phyloP scores from a whole-genome alignment of 2,113 vertebrate genomes.

The Benitochromis conjunctus region DNA sequence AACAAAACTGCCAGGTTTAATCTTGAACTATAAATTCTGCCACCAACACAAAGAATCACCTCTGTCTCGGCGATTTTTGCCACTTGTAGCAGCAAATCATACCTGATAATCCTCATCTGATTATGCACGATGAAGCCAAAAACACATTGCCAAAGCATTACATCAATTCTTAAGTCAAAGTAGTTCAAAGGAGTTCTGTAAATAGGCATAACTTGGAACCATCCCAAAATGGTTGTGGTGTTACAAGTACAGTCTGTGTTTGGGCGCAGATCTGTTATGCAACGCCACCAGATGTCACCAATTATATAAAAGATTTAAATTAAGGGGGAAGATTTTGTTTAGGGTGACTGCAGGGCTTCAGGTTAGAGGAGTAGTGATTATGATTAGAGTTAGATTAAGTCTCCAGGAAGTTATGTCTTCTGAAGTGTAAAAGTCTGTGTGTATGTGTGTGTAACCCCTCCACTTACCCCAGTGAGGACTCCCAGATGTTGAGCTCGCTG shows the following conservation, averaged over 20 bases:
- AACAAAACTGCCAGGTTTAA: neutral
- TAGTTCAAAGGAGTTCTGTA: neutral
- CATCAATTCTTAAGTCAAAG: neutral
- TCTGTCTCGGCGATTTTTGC: neutral
- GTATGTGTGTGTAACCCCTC: neutral
- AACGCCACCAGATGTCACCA: neutral
- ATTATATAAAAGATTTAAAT: neutral
- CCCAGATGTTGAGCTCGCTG: constrained; percentile 76
- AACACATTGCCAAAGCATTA: neutral
- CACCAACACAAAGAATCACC: neutral
- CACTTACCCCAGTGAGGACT: constrained; percentile 69
- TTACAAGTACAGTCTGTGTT: neutral
- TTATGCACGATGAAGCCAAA: neutral
- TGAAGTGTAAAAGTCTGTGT: neutral
- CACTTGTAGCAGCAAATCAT: neutral
- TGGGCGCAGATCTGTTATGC: neutral
- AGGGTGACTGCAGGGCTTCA: neutral
- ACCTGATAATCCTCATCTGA: neutral
- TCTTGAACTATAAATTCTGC: neutral
- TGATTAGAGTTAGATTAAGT: neutral
- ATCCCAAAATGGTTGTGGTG: neutral
- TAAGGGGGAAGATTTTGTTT: neutral
- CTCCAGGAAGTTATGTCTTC: neutral
- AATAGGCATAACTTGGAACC: neutral
- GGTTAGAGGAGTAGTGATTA: neutral